Evolutionary conservation across 2,797 vertebrate species (phyloP).

Genomic region (Crocodylus rhombifer): DNA sequence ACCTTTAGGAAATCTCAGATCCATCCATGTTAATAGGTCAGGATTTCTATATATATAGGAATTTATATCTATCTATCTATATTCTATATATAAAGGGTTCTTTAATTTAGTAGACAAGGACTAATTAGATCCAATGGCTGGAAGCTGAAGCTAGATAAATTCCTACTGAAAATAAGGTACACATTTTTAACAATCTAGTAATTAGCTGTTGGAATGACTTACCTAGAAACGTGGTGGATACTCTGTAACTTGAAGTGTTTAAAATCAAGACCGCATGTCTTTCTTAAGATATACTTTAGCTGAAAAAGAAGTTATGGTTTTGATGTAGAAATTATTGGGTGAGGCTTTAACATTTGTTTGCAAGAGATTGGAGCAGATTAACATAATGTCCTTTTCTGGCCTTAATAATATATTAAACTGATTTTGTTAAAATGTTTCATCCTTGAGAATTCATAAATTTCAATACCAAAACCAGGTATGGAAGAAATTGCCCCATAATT

Average conservation of each 20-base stretch:
- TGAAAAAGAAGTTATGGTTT: accelerated
- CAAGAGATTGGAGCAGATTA: too few relatives aligned
- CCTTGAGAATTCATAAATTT: neutral
- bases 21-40: too few relatives aligned
- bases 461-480: accelerated
- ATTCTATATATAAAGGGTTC: neutral
- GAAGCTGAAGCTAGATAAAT: accelerated
- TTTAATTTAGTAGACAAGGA: neutral
- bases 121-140: accelerated
- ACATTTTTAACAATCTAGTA: accelerated
- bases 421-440: too few relatives aligned
- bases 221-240: neutral
- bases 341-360: neutral
- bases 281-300: neutral
- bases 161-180: too few relatives aligned
- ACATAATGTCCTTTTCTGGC: too few relatives aligned
- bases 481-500: accelerated
- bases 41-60: too few relatives aligned
- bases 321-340: neutral
- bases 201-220: accelerated
- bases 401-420: too few relatives aligned
- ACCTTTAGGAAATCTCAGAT: too few relatives aligned
- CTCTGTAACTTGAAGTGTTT: neutral
- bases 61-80: too few relatives aligned
- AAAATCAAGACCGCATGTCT: neutral